These are phyloP conservation scores for Aulostomus chinensis DNA, from an alignment of 2,797 vertebrate species.

Conservation along the genomic window DNA sequence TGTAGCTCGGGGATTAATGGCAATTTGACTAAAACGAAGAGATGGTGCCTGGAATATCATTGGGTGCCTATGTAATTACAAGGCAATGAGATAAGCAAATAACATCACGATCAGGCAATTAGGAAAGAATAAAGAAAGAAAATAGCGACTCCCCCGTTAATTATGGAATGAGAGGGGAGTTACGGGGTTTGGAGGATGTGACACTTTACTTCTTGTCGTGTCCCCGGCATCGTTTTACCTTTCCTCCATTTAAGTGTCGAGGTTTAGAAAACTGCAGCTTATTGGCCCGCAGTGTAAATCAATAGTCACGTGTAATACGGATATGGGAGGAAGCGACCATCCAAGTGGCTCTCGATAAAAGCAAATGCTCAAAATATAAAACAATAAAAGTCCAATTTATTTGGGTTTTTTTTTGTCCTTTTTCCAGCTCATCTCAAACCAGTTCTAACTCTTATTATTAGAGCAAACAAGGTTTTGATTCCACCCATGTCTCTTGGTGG, in stretches of 20 bases:
- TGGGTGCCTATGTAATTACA: constrained; percentile 72
- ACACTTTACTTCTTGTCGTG: constrained; percentile 11
- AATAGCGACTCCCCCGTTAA: constrained; percentile 41
- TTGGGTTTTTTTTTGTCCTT: too few relatives aligned
- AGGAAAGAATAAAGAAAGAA: constrained; percentile 15
- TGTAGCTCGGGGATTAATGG: constrained; percentile 64
- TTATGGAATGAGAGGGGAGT: constrained; percentile 34
- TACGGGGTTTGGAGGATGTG: constrained; percentile 14
- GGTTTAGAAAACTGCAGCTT: too few relatives aligned
- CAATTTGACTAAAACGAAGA: constrained; percentile 76
- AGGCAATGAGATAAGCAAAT: constrained; percentile 71
- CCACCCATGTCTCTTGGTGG: too few relatives aligned
- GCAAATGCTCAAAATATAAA: too few relatives aligned
- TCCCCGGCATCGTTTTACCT: constrained; percentile 7
- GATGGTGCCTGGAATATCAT: constrained; percentile 56
- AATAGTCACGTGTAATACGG: too few relatives aligned
- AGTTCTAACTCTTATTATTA: too few relatives aligned
- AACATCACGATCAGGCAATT: constrained; percentile 63
- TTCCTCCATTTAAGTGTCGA: constrained; percentile 11
- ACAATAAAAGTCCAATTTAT: too few relatives aligned
- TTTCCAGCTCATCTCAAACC: too few relatives aligned
- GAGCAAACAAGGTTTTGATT: too few relatives aligned
- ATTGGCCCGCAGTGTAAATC: too few relatives aligned
- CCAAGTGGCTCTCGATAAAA: too few relatives aligned
- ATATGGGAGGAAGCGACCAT: too few relatives aligned